Percentiles rank a stretch among this genome's conserved stretches.
These are phyloP conservation scores for Cairina moschata DNA, from an alignment of 2,113 vertebrate genomes.

Conservation along the genomic window DNA sequence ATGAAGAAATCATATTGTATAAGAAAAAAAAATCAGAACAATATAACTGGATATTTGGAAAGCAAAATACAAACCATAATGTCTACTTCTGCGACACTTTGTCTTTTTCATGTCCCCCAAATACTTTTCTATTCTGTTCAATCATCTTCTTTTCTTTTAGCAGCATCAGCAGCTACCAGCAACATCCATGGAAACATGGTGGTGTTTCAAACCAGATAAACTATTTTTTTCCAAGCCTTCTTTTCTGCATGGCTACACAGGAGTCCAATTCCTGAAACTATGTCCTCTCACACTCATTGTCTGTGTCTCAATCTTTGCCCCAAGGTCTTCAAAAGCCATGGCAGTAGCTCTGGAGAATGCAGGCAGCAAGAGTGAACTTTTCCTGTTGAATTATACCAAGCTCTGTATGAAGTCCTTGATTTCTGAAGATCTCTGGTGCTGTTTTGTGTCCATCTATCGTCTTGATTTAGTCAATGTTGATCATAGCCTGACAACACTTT, in stretches of 20 bases:
- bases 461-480: neutral
- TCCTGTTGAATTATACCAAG: neutral
- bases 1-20: neutral
- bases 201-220: neutral
- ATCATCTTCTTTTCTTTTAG: neutral
- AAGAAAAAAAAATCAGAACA: neutral
- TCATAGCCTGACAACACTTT: neutral
- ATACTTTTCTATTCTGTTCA: neutral
- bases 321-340: neutral
- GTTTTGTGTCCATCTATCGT: fast-evolving
- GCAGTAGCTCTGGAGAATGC: neutral
- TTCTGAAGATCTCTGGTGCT: neutral
- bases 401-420: neutral
- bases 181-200: neutral
- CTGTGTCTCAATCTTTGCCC: neutral
- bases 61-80: neutral
- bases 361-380: neutral
- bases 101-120: neutral
- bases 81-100: neutral
- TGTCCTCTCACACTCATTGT: neutral
- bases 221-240: neutral
- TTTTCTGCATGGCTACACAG: neutral
- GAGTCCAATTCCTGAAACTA: neutral
- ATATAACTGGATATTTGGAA: neutral
- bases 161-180: neutral